Evolutionary conservation across 2,797 vertebrate genomes (phyloP).

Genomic region (Myripristis jacobus): DNA sequence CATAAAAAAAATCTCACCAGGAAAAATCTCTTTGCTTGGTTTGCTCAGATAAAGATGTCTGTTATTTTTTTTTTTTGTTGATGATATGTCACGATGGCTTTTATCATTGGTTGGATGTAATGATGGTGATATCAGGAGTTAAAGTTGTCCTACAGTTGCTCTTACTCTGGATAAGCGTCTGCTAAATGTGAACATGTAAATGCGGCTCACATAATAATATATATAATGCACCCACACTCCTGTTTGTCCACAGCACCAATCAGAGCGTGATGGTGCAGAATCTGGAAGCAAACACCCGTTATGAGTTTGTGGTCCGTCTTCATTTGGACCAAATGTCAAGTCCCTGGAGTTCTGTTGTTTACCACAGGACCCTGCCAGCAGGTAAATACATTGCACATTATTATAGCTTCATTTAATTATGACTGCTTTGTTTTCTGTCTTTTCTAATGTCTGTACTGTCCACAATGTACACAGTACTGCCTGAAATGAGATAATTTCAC

Average conservation of each 20-base stretch:
- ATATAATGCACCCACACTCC: not conserved
- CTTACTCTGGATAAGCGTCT: not conserved
- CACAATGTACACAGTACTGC: not conserved
- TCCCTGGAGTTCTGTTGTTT: conserved; percentile 93
- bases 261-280: conserved; percentile 88
- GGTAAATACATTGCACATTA: conserved; percentile 78
- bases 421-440: not conserved
- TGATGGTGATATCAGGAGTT: not conserved
- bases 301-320: conserved; percentile 95
- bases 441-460: not conserved
- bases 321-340: conserved; percentile 95
- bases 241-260: conserved; percentile 84
- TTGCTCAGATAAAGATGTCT: not conserved
- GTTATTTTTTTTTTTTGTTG: not conserved
- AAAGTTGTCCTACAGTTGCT: not conserved
- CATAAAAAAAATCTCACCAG: too few species aligned
- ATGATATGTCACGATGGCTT: not conserved
- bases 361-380: conserved; percentile 91
- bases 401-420: not conserved
- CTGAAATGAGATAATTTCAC: conserved; percentile 8
- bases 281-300: conserved; percentile 91
- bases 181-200: conserved; percentile 9
- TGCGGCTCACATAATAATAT: conserved; percentile 2
- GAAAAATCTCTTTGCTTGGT: too few species aligned
- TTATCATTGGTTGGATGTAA: not conserved